phyloP scores from a whole-genome alignment of 2,797 vertebrate genomes.

The Borostomias antarcticus region DNA sequence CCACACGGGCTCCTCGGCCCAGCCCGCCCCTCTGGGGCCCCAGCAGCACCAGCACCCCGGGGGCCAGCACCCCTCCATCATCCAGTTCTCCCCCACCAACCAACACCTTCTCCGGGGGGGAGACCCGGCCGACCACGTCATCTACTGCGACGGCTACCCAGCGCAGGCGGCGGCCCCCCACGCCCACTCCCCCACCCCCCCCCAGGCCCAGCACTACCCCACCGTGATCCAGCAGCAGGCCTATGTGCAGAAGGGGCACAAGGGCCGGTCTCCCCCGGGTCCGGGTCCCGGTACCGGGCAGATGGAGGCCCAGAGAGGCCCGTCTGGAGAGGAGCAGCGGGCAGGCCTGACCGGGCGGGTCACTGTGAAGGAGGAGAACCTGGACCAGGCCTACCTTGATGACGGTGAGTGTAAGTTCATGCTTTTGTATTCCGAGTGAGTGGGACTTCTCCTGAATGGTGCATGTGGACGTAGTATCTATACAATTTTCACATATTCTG shows the following conservation, averaged over 20 bases:
- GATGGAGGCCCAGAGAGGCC: conserved; percentile 64
- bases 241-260: conserved; percentile 56
- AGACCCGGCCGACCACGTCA: conserved; percentile 80
- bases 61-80: conserved; percentile 83
- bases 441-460: conserved; percentile 14
- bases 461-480: neutral
- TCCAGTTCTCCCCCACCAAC: conserved; percentile 89
- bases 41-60: conserved; percentile 76
- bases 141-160: conserved; percentile 89
- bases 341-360: conserved; percentile 79
- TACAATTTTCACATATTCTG: neutral
- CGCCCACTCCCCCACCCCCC: conserved; percentile 69
- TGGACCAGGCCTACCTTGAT: conserved; percentile 99
- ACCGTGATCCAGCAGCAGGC: conserved; percentile 95
- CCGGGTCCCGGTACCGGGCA: conserved; percentile 33
- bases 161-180: conserved; percentile 55
- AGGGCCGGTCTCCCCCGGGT: conserved; percentile 61
- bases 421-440: conserved; percentile 51
- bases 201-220: conserved; percentile 78
- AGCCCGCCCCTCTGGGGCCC: conserved; percentile 68
- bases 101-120: conserved; percentile 86
- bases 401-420: conserved; percentile 88
- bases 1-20: conserved; percentile 86
- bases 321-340: conserved; percentile 80
- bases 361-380: conserved; percentile 95